Evolutionary conservation across 2,888 invertebrate species (phyloP).

Genomic region (Stegana nigrithorax): DNA sequence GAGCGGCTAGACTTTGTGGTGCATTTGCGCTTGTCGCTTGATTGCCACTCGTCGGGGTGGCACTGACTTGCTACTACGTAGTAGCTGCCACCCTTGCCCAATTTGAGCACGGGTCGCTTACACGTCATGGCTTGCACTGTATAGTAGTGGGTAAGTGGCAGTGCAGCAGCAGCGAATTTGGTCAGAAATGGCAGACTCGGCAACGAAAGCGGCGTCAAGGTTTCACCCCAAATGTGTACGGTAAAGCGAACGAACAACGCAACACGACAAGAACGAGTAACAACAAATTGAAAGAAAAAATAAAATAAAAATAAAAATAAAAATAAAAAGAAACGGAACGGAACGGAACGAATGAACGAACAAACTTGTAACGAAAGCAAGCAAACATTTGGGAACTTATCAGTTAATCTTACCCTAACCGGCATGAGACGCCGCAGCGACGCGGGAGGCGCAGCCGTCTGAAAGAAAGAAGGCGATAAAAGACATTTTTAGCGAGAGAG

Average conservation of each 20-base stretch:
- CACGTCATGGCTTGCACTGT: neutral
- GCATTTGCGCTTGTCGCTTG: neutral
- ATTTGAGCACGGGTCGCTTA: neutral
- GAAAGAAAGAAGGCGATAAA: constrained; percentile 50
- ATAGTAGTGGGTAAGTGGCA: neutral
- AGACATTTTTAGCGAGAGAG: constrained; percentile 40
- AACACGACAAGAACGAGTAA: constrained; percentile 17
- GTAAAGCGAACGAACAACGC: constrained; percentile 18
- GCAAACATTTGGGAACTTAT: constrained; percentile 4
- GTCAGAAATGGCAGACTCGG: too few relatives aligned
- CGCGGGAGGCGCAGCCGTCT: constrained; percentile 54
- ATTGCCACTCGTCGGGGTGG: neutral
- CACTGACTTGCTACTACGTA: too few relatives aligned
- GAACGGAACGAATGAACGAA: constrained; percentile 1
- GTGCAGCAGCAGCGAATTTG: neutral
- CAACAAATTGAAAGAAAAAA: neutral
- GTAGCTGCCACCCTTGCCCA: neutral
- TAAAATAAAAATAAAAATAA: neutral
- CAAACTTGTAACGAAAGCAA: neutral
- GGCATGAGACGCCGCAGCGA: constrained; percentile 63
- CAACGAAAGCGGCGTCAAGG: too few relatives aligned
- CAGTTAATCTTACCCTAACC: constrained; percentile 61
- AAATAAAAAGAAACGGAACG: neutral
- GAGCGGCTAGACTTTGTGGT: neutral
- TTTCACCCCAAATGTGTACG: too few relatives aligned